A percentile compares a stretch with the other conserved stretches of the same genome.
These are phyloP conservation scores for Caracal caracal DNA, from an alignment of 2,113 vertebrate species.

Conservation along the genomic window DNA sequence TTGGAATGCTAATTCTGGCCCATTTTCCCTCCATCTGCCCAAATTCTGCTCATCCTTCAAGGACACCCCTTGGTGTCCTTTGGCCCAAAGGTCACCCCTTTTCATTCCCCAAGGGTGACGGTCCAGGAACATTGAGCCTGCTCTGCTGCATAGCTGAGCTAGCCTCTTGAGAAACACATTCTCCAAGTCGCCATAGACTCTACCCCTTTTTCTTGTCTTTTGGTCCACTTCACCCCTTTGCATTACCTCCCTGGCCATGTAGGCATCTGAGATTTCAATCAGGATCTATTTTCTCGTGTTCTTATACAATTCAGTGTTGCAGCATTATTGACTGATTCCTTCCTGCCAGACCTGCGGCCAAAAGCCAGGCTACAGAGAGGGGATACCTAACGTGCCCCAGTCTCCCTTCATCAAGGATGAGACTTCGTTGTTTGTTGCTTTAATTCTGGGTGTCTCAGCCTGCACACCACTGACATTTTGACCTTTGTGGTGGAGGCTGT, in stretches of 20 bases:
- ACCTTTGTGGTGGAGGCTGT: background rate
- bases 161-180: background rate
- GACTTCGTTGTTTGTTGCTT: background rate
- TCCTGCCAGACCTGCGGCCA: background rate
- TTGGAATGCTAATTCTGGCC: background rate
- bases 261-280: background rate
- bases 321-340: background rate
- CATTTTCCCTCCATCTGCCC: background rate
- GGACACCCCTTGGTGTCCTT: no score
- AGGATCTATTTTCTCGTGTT: background rate
- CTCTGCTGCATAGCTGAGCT: accelerated
- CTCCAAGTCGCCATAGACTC: background rate
- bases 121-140: background rate
- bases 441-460: background rate
- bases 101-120: background rate
- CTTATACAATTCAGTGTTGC: no score
- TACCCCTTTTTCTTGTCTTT: background rate
- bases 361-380: background rate
- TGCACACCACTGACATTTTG: background rate
- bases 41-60: background rate
- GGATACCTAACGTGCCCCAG: background rate
- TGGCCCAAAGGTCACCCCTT: background rate
- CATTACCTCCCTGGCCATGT: background rate
- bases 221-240: background rate
- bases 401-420: background rate